Conservation (phyloP, 2,113 vertebrate species). For the Eulemur rufifrons region DNA sequence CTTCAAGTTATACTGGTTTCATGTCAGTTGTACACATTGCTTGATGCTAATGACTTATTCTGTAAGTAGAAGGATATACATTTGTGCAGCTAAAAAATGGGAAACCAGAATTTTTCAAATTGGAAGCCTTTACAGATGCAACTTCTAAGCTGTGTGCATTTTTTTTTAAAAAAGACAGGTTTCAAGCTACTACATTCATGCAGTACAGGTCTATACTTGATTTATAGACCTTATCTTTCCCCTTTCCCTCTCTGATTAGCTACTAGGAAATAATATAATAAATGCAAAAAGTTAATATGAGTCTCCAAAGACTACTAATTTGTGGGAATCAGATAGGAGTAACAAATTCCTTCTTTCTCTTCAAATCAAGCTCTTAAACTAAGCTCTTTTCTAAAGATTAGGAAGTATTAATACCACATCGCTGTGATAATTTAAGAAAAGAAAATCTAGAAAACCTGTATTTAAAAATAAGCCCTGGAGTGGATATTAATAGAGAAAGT, state of each 20-base stretch:
- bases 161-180: neutral
- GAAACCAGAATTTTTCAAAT: constrained; percentile 4
- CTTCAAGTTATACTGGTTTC: constrained; percentile 37
- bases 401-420: neutral
- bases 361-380: constrained; percentile 11
- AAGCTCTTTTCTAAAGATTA: neutral
- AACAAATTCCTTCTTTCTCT: neutral
- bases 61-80: constrained; percentile 29
- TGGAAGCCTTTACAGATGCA: neutral
- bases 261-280: neutral
- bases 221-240: neutral
- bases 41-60: constrained; percentile 16
- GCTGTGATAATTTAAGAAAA: constrained; percentile 12
- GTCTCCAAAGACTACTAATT: neutral
- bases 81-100: constrained; percentile 1
- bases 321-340: neutral
- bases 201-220: neutral
- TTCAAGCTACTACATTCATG: neutral
- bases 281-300: neutral
- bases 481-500: neutral
- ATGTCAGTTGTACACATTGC: neutral
- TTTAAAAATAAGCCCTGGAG: neutral
- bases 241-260: neutral
- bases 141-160: neutral
- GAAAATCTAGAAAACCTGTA: neutral